phyloP scores from a whole-genome alignment of 2,888 invertebrate genomes.

The Hydrotaea diabolus region DNA sequence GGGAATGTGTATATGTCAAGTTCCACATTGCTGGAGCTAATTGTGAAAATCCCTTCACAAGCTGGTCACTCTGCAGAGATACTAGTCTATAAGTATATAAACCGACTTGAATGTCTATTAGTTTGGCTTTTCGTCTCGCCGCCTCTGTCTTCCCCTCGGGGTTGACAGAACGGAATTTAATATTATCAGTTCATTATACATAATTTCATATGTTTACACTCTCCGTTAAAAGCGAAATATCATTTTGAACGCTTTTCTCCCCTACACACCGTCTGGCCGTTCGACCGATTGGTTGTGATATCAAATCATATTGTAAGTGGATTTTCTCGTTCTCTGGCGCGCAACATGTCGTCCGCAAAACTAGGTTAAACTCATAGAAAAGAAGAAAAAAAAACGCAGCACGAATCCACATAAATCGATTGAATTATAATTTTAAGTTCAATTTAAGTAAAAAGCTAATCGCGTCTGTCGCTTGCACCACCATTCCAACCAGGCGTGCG shows the following conservation, averaged over 20 bases:
- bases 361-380: constrained; percentile 65
- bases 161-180: too few species aligned
- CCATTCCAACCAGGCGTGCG: neutral
- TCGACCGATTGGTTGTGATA: constrained; percentile 54
- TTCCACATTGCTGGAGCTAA: too few species aligned
- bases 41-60: too few species aligned
- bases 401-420: constrained; percentile 47
- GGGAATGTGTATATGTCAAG: too few species aligned
- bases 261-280: constrained; percentile 46
- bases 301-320: constrained; percentile 66
- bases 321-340: constrained; percentile 67
- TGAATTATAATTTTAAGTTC: constrained; percentile 42
- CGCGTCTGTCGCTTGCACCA: constrained; percentile 16
- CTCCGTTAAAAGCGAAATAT: neutral
- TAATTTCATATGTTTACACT: too few species aligned
- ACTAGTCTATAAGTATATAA: too few species aligned
- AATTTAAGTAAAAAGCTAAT: constrained; percentile 44
- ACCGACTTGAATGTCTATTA: too few species aligned
- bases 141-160: too few species aligned
- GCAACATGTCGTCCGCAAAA: constrained; percentile 57
- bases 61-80: too few species aligned
- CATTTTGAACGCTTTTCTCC: neutral
- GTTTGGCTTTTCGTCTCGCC: too few species aligned
- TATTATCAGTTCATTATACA: too few species aligned
- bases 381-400: constrained; percentile 40